Evolutionary conservation across 1,140 invertebrate genomes (phyloP).

Genomic region (Heliconius hermathena): DNA sequence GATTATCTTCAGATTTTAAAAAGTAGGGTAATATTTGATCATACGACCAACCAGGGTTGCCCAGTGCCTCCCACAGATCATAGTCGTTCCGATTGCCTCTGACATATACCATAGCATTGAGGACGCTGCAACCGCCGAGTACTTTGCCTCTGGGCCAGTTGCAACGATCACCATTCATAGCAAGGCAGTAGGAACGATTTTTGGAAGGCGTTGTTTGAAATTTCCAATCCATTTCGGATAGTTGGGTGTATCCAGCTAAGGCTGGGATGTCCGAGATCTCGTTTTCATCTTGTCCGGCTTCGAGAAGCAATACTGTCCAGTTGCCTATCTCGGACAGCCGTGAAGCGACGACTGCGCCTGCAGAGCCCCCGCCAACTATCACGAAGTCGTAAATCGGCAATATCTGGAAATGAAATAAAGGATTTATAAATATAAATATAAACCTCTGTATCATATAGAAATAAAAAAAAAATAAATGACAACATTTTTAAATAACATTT

Average conservation of each 20-base stretch:
- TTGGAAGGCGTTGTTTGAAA: conserved; percentile 93
- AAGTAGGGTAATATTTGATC: conserved; percentile 94
- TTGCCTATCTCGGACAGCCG: conserved; percentile 90
- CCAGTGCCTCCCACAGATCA: conserved; percentile 93
- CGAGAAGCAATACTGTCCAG: conserved; percentile 91
- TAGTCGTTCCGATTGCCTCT: conserved; percentile 95
- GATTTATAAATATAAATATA: background rate
- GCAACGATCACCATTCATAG: conserved; percentile 91
- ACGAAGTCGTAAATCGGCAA: conserved; percentile 90
- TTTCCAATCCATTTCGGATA: conserved; percentile 95
- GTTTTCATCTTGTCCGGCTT: conserved; percentile 92
- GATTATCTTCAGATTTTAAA: conserved; percentile 93
- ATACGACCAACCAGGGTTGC: conserved; percentile 96
- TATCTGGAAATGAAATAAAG: conserved; percentile 81
- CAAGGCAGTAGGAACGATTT: conserved; percentile 88
- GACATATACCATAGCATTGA: conserved; percentile 98
- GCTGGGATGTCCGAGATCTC: conserved; percentile 91
- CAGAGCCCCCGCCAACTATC: conserved; percentile 95
- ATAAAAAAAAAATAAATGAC: background rate
- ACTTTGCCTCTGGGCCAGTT: conserved; percentile 95
- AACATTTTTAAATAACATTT: too few species aligned
- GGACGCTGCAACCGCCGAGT: conserved; percentile 95
- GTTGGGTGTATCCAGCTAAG: conserved; percentile 88
- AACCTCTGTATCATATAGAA: background rate
- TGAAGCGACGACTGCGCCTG: conserved; percentile 95